Evolutionary conservation across 2,888 invertebrate species (phyloP).

Genomic region (Acutogordius australiensis): DNA sequence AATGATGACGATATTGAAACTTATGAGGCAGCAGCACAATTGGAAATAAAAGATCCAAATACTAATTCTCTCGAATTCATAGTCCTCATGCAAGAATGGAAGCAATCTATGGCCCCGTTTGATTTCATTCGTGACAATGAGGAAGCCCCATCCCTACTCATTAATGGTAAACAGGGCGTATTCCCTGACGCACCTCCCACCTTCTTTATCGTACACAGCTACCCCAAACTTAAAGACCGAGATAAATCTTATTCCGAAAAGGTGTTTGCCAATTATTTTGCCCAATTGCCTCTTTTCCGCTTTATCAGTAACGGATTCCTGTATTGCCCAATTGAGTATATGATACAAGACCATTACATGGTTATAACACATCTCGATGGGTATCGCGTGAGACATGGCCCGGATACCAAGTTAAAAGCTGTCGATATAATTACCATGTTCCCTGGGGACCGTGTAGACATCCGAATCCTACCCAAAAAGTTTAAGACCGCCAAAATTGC

Average conservation of each 20-base stretch:
- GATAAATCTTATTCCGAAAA: background rate
- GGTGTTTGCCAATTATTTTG: background rate
- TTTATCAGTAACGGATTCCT: slow-evolving; percentile 3
- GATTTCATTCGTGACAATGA: background rate
- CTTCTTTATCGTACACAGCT: background rate
- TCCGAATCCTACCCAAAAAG: slow-evolving; percentile 16
- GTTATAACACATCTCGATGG: background rate
- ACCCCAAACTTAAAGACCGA: background rate
- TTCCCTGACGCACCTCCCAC: background rate
- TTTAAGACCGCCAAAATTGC: too few species aligned
- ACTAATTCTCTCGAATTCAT: background rate
- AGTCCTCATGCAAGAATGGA: background rate
- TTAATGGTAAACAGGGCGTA: slow-evolving; percentile 1
- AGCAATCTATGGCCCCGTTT: background rate
- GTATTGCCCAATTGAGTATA: slow-evolving; percentile 1
- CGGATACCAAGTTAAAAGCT: slow-evolving; percentile 15
- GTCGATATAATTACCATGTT: slow-evolving; percentile 18
- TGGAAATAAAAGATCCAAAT: background rate
- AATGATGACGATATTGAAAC: too few species aligned
- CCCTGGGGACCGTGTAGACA: slow-evolving; percentile 20
- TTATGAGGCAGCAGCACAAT: background rate
- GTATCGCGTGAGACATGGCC: slow-evolving; percentile 17
- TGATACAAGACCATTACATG: background rate
- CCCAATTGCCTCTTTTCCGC: background rate
- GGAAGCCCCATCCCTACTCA: background rate